Evolutionary conservation across 1,140 invertebrate genomes (phyloP), one percentile per base, ranked within the genome.

Genomic region (Aleiodes sp.): DNA sequence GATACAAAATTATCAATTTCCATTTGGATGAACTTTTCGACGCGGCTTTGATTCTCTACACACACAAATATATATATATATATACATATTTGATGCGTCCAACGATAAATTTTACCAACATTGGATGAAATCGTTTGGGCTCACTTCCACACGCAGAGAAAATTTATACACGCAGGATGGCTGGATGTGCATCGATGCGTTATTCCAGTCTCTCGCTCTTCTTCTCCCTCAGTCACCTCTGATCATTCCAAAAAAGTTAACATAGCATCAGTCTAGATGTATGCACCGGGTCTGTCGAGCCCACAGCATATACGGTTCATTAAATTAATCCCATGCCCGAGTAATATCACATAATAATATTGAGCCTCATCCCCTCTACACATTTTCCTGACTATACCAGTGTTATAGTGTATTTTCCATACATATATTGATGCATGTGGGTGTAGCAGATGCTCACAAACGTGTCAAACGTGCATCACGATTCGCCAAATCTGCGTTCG

Each of bases 321-420:
- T 81, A 81, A 80, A 81, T 81, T 81, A 77, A 80, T 76, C 72
- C 72, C 68, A 72, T 56, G 63, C 68, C 73, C 74, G 76, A 73
- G 76, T 79, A 70, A 66, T 68, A 56, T 46, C 56, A 31, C 10
- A 59, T 29, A 31, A 29, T 31, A 52, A n/a, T n/a, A n/a, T n/a
- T 10, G 21, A 52, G 56, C 14, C 39, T 26, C 64, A n/a, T n/a
- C n/a, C n/a, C n/a, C n/a, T n/a, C n/a, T n/a, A n/a, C n/a, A 46
- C 35, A 60, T 4, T 12, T 21, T 39, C 16, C 31, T 31, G 31
- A 19, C 16, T 62, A 8, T 31, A 29, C 19, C 19, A 19, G n/a
- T 62, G 31, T 62, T 31, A 7, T 19, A 21, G 4, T n/a, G 46
- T 52, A 52, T 52, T 52, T 52, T 52, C 46, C 46, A 63, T 52